phyloP scores from a whole-genome alignment of 2,888 invertebrate genomes.

The Dermolepida albohirtum region DNA sequence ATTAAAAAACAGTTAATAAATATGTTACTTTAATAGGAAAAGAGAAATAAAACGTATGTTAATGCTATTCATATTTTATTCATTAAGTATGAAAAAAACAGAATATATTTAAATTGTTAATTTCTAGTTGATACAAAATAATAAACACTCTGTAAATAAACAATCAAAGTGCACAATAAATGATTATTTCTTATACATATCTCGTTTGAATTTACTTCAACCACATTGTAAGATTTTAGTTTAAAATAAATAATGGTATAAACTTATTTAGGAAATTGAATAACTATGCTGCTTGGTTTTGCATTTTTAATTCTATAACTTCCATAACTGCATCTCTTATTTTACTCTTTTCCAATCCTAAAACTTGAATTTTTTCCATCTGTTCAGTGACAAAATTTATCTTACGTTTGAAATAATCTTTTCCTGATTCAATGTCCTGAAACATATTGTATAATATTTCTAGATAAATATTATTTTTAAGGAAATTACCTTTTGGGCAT shows the following conservation, averaged over 20 bases:
- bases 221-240: neutral
- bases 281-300: conserved; percentile 35
- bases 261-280: neutral
- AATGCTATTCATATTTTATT: neutral
- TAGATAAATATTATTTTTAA: conserved; percentile 2
- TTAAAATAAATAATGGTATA: neutral
- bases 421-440: conserved; percentile 82
- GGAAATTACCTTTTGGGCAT: conserved; percentile 84
- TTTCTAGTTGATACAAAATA: conserved; percentile 14
- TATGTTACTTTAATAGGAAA: too few species aligned
- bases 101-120: conserved; percentile 28
- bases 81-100: conserved; percentile 14
- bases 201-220: conserved; percentile 16
- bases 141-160: conserved; percentile 42
- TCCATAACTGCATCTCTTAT: conserved; percentile 82
- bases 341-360: conserved; percentile 86
- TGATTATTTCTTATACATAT: conserved; percentile 42
- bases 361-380: conserved; percentile 90
- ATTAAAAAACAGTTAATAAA: too few species aligned
- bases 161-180: conserved; percentile 43
- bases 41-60: too few species aligned
- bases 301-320: conserved; percentile 81
- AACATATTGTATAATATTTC: conserved; percentile 41
- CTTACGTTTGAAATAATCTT: conserved; percentile 93
- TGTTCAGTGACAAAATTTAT: conserved; percentile 92